Base-by-base conservation (phyloP, 2,888 invertebrate species). In the Diadegma fenestrale region DNA sequence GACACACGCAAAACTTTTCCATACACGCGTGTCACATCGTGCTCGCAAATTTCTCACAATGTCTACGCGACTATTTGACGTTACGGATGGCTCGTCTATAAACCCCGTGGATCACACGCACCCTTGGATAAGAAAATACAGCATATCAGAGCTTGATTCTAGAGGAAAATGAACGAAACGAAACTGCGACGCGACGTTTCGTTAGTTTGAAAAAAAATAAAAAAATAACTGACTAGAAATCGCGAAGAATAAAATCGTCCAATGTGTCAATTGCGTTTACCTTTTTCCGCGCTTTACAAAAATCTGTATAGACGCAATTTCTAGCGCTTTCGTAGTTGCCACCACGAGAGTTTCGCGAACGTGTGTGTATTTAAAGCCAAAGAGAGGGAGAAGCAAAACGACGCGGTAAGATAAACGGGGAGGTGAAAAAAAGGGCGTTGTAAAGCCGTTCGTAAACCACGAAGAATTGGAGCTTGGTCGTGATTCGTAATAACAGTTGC, bases 261-360 rank as follows among this genome's bases (percentile, higher is more conserved):
- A 37, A 37, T 41, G 58, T 17, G 68, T 51, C 75, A 83, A 83
- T 30, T 41, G 79, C 63, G 68, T 79, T 79, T 22, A 75, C 51
- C 75, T 79, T 83, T 83, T 79, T 83, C 48, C 63, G 51, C 8
- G 63, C 63, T 79, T 37, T 69, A 75, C 66, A 83, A 79, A 75
- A 48, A n/a, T n/a, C n/a, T n/a, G n/a, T 51, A 64, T 79, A 51
- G 68, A 73, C 63, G 69, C 69, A 73, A 83, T 83, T 79, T 73
- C 69, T 68, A 41, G 41, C 43, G 66, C 58, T 77, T 43, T 7
- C 10, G 64, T 37, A 76, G 76, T 37, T 37, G 63, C 64, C n/a
- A 69, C 68, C 45, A 41, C 30, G 30, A 14, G 72, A 80, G 66
- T 75, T 51, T 80, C 73, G 68, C 69, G 66, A 85, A 80, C 82